Conservation (phyloP, 2,113 vertebrate genomes). For the Pygoscelis adeliae region DNA sequence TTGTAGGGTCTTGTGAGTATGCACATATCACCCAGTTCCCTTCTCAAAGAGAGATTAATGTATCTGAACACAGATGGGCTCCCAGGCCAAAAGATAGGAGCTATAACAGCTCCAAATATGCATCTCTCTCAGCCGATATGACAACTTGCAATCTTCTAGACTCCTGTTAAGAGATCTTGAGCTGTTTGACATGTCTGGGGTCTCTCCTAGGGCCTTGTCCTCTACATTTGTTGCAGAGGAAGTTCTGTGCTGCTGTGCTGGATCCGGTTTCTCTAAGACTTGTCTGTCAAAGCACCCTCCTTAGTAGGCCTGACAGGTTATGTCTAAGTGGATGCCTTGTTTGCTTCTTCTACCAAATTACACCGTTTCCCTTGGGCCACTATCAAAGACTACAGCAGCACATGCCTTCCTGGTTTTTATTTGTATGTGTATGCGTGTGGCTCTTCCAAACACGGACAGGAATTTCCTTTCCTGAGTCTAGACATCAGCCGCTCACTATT, state of each 20-base stretch:
- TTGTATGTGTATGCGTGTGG: conserved; percentile 24
- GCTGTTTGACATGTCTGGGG: not conserved
- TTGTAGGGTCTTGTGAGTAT: not conserved
- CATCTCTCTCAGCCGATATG: not conserved
- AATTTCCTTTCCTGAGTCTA: conserved; percentile 59
- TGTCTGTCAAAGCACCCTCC: not conserved
- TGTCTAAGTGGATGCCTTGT: not conserved
- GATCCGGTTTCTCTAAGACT: not conserved
- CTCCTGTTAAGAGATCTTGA: rapidly evolving
- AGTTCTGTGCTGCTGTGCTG: not conserved
- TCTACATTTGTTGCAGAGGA: not conserved
- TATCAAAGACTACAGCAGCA: conserved; percentile 1
- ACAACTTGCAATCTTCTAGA: not conserved
- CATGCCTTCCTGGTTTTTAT: conserved; percentile 55
- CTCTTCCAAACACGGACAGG: conserved; percentile 16
- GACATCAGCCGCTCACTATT: conserved; percentile 45
- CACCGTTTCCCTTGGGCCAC: not conserved
- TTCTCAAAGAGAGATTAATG: not conserved
- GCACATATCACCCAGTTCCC: not conserved
- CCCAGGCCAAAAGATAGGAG: not conserved
- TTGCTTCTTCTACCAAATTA: not conserved
- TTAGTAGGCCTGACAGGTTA: not conserved
- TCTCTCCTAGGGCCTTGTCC: not conserved
- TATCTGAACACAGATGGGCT: not conserved
- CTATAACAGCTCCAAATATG: not conserved